Evolutionary conservation across 2,797 vertebrate genomes (phyloP), one percentile per base, ranked within the genome.

Genomic region (Cichlasoma orientale): DNA sequence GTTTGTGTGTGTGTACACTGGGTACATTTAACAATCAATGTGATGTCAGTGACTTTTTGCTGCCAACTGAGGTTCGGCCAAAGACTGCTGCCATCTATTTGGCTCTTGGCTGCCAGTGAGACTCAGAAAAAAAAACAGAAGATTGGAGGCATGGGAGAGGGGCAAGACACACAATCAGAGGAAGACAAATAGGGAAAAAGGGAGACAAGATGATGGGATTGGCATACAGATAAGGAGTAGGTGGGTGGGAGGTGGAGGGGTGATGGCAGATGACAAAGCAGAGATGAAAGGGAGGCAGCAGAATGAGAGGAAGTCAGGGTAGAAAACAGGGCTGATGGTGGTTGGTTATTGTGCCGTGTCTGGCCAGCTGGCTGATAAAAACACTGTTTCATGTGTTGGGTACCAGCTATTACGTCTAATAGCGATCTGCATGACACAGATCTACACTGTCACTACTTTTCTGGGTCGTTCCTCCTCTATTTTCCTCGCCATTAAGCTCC

Each of bases 211-310:
- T 70, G 86, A 85, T 84, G 74, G 68, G 69, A 77, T 75, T 81
- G 81, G 89, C 72, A 74, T 57, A 86, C 58, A 84, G 84, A 91
- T 88, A 89, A 84, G 74, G 69, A 71, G 68, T 52, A 9, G 52
- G 18, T 68, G 44, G 44, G 25, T 50, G 25, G 23, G 72, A 21
- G 7, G 63, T 68, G 63, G 44, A 29, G 41, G 29, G 27, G 61
- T 44, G 72, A 83, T 74, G 71, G 74, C 41, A 33, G 31, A 84
- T 77, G 74, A 85, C 8, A 47, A 86, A 84, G 77, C 18, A 4
- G 55, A 76, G 63, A 89, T 77, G 75, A 88, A 90, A 86, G 78
- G 55, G 77, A 54, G 53, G 38, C 53, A 55, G 25, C 52, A 16
- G 25, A 69, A 47, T 2, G 53, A 61, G 50, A 47, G 31, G 47